Conservation (phyloP, 2,797 vertebrate genomes). For the Chaunax sp. region DNA sequence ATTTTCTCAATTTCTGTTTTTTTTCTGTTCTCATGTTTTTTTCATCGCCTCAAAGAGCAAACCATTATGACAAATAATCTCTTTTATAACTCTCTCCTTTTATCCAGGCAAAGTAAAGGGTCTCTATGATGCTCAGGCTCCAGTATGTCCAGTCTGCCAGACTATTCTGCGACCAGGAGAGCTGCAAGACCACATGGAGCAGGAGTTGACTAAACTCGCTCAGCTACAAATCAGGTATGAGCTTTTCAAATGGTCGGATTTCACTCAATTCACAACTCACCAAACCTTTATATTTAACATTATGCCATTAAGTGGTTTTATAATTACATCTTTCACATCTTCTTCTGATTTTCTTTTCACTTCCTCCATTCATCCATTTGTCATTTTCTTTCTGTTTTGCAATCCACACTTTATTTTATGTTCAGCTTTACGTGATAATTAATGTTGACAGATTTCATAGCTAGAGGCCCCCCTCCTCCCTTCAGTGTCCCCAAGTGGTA, state of each 20-base stretch:
- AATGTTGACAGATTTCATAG: slow-evolving; percentile 52
- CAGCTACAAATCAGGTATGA: slow-evolving; percentile 91
- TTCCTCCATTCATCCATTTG: slow-evolving; percentile 17
- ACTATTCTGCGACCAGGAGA: slow-evolving; percentile 90
- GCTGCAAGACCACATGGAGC: slow-evolving; percentile 95
- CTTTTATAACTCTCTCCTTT: not conserved
- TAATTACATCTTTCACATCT: not conserved
- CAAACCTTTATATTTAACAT: not conserved
- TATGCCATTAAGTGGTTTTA: not conserved
- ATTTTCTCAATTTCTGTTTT: not conserved
- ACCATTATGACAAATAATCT: not conserved
- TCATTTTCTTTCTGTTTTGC: slow-evolving; percentile 32
- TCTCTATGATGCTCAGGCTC: slow-evolving; percentile 92
- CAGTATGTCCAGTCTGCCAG: slow-evolving; percentile 94
- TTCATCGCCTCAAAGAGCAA: not conserved
- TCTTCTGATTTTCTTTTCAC: not conserved
- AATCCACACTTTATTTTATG: slow-evolving; percentile 18
- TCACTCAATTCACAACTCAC: not conserved
- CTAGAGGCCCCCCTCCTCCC: slow-evolving; percentile 7
- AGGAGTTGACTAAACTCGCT: slow-evolving; percentile 91
- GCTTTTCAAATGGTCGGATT: not conserved
- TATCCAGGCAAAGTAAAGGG: slow-evolving; percentile 89
- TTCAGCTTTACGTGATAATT: slow-evolving; percentile 50
- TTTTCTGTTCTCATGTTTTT: not conserved
- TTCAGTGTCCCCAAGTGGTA: slow-evolving; percentile 40